Conservation (phyloP, 2,797 vertebrate species). For the Poecile montanus region DNA sequence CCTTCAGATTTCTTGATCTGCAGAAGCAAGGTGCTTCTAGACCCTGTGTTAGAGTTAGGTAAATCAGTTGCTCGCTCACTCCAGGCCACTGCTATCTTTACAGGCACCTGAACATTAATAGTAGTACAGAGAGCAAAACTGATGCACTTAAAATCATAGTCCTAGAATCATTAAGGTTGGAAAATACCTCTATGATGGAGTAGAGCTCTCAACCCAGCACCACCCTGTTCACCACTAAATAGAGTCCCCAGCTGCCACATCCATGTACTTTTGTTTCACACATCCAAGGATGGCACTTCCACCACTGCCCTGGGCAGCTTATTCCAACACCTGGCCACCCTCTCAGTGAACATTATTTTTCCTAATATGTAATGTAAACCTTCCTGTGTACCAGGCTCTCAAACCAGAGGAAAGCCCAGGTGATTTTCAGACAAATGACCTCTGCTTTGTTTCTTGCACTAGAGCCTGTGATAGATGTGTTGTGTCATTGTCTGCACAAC, state of each 20-base stretch:
- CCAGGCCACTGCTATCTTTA: not conserved
- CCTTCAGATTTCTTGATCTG: not conserved
- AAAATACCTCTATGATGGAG: fast-evolving
- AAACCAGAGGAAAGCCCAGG: not conserved
- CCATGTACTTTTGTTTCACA: fast-evolving
- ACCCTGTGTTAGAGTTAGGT: not conserved
- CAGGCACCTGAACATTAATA: not conserved
- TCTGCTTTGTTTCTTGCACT: not conserved
- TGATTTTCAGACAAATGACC: not conserved
- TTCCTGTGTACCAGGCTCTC: not conserved
- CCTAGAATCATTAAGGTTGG: not conserved
- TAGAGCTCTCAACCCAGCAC: not conserved
- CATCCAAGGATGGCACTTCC: not conserved
- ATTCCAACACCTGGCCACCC: not conserved
- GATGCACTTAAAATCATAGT: not conserved
- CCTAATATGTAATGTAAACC: not conserved
- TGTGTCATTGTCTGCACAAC: not conserved
- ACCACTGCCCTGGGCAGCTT: not conserved
- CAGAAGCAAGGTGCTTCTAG: not conserved
- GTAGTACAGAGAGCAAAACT: not conserved
- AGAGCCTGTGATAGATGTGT: not conserved
- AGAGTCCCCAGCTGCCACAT: not conserved
- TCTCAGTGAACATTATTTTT: not conserved
- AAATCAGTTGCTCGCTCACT: not conserved
- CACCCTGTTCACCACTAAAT: not conserved